phyloP scores from a whole-genome alignment of 2,113 vertebrate genomes.

The Haemorhous mexicanus region DNA sequence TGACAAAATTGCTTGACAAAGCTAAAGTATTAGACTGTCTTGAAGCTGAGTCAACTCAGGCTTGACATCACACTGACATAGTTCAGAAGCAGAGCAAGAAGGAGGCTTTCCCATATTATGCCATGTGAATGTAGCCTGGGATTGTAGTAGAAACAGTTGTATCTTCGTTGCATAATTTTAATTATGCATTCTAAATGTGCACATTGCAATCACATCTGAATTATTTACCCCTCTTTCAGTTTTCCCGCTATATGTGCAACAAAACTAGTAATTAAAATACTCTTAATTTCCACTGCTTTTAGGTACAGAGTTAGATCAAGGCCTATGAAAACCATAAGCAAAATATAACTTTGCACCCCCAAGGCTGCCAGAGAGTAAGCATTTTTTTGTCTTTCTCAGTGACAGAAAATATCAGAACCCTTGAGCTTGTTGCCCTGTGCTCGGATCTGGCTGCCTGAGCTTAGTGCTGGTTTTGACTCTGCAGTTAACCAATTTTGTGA shows the following conservation, averaged over 20 bases:
- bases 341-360: not conserved
- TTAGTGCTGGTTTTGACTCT: not conserved
- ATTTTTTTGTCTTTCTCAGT: not conserved
- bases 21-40: not conserved
- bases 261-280: not conserved
- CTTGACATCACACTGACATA: not conserved
- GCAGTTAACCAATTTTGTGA: not conserved
- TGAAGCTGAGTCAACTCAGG: not conserved
- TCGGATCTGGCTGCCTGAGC: not conserved
- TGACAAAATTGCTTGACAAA: not conserved
- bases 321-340: not conserved
- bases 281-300: not conserved
- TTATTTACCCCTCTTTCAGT: not conserved
- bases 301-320: not conserved
- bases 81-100: not conserved
- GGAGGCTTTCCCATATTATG: not conserved
- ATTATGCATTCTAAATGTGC: not conserved
- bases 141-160: not conserved
- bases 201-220: not conserved
- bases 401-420: not conserved
- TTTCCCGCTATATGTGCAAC: not conserved
- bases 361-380: not conserved
- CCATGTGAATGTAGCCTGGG: not conserved
- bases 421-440: not conserved
- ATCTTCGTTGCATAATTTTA: not conserved